These are phyloP conservation scores for Pocillopora damicornis DNA, from an alignment of 64 coral and sea anemone genomes.

Conservation along the genomic window DNA sequence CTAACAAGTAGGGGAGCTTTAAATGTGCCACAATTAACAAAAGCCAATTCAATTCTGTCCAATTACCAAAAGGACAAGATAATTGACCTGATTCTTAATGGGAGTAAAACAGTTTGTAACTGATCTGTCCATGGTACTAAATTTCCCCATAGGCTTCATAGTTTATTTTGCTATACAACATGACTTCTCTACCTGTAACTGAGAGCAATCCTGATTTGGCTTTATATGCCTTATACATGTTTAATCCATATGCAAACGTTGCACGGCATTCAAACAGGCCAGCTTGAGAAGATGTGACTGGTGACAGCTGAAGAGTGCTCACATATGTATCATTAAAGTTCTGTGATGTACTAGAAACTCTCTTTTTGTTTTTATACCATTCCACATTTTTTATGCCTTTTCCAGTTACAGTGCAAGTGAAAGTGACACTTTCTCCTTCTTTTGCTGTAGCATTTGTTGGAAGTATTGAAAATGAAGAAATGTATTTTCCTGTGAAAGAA, in stretches of 20 bases:
- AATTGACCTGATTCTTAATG: no score
- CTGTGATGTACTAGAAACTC: conserved; percentile 20
- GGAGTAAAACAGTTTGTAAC: no score
- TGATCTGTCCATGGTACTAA: no score
- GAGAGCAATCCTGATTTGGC: conserved; percentile 13
- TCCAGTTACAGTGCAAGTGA: conserved; percentile 36
- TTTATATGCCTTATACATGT: neutral
- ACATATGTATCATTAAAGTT: neutral
- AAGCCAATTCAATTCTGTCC: no score
- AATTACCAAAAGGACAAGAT: no score
- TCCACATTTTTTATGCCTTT: conserved; percentile 21
- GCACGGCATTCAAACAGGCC: conserved; percentile 56
- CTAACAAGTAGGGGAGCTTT: no score
- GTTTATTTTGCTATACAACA: neutral
- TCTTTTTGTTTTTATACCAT: conserved; percentile 62
- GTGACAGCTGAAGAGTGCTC: conserved; percentile 17
- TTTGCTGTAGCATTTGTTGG: conserved; percentile 18
- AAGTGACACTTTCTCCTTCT: conserved; percentile 20
- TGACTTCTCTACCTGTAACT: conserved; percentile 7
- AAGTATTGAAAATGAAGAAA: conserved; percentile 12
- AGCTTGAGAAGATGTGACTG: conserved; percentile 16
- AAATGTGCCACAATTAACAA: no score
- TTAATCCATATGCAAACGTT: neutral
- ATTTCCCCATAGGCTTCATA: no score
- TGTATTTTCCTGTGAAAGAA: neutral